Evolutionary conservation across 1,140 invertebrate species (phyloP).

Genomic region (Trichoplusia ni): DNA sequence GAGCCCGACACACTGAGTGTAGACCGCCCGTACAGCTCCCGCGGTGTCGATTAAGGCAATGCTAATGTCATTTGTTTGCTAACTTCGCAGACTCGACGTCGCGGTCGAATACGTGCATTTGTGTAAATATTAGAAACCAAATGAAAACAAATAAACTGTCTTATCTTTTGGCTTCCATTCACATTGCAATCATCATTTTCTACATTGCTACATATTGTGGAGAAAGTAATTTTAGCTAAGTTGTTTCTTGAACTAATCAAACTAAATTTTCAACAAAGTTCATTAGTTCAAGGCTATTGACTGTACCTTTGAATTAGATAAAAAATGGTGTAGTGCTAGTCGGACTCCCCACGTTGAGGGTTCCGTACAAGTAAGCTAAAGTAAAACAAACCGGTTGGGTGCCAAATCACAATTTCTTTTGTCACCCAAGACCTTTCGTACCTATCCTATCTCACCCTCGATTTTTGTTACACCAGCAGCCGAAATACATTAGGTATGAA

Average conservation of each 20-base stretch:
- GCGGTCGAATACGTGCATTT: conserved; percentile 37
- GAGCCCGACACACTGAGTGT: conserved; percentile 31
- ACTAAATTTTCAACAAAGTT: no score
- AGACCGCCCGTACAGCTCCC: conserved; percentile 44
- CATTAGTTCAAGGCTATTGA: no score
- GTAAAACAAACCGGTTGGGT: no score
- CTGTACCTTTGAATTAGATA: no score
- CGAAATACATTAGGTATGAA: no score
- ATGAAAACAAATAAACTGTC: conserved; percentile 38
- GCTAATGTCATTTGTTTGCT: conserved; percentile 67
- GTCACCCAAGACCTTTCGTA: no score
- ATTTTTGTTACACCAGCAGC: no score
- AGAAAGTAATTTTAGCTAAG: background rate
- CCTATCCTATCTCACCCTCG: no score
- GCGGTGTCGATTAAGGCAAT: conserved; percentile 61
- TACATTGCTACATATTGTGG: background rate
- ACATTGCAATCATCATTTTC: conserved; percentile 26
- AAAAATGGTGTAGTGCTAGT: no score
- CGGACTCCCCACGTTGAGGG: no score
- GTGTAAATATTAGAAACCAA: conserved; percentile 44
- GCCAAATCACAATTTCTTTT: no score
- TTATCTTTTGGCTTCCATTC: conserved; percentile 43
- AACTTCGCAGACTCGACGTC: conserved; percentile 54
- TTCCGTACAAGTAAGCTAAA: no score
- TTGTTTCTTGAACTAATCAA: background rate